Conservation (phyloP, 2,888 invertebrate species). For the Baccha elongata region DNA sequence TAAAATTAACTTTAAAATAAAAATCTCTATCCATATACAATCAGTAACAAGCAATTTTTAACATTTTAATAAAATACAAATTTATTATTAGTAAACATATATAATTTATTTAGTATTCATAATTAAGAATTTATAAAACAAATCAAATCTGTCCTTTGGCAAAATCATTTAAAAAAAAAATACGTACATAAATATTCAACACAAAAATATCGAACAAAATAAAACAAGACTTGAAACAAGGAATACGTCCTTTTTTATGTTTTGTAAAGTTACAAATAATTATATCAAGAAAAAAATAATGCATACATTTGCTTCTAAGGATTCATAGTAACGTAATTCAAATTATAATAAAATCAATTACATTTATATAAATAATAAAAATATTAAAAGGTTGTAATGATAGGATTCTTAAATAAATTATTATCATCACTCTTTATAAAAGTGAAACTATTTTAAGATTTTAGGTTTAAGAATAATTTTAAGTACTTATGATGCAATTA, state of each 20-base stretch:
- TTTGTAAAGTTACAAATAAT: conserved; percentile 50
- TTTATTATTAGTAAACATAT: background rate
- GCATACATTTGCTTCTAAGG: background rate
- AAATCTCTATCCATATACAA: conserved; percentile 37
- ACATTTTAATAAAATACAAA: conserved; percentile 26
- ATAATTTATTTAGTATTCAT: too few species aligned
- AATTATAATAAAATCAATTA: conserved; percentile 9
- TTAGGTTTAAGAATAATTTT: too few species aligned
- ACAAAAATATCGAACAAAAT: conserved; percentile 9
- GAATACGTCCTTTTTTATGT: conserved; percentile 60
- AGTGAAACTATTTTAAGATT: background rate
- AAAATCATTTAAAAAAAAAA: conserved; percentile 36
- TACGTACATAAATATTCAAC: background rate
- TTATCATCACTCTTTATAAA: conserved; percentile 2
- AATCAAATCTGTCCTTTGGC: conserved; percentile 63
- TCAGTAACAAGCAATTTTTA: conserved; percentile 51
- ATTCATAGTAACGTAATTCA: conserved; percentile 1
- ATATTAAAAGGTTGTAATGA: conserved; percentile 56
- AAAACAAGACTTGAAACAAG: conserved; percentile 54
- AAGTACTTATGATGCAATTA: too few species aligned
- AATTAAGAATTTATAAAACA: conserved; percentile 18
- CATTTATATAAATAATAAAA: background rate
- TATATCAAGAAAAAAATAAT: too few species aligned
- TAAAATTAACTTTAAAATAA: background rate
- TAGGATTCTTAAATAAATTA: conserved; percentile 14